phyloP scores from a whole-genome alignment of 2,113 vertebrate species.

The Limnothrissa miodon region DNA sequence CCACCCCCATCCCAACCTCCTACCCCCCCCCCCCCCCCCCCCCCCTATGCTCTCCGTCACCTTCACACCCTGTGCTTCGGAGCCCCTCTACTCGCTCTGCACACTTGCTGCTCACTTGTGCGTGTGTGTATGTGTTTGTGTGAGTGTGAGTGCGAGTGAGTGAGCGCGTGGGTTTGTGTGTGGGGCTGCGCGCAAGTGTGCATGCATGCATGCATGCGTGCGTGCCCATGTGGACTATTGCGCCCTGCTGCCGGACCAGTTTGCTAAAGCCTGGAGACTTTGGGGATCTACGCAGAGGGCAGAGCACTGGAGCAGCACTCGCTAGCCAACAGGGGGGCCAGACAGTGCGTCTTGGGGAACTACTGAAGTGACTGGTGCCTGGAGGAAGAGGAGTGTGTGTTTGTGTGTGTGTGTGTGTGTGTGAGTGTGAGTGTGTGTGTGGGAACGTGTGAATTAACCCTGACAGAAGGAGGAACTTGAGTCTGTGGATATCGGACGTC shows the following conservation, averaged over 20 bases:
- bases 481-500: conserved; percentile 41
- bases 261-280: not conserved
- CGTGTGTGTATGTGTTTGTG: not conserved
- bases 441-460: not conserved
- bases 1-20: not conserved
- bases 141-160: not conserved
- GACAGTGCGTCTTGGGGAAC: not conserved
- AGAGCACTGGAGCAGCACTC: not conserved
- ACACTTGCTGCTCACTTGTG: conserved; percentile 1
- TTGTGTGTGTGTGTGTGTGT: too few relatives aligned
- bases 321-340: not conserved
- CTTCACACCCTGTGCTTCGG: not conserved
- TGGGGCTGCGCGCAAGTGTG: not conserved
- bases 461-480: conserved; percentile 31
- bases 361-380: not conserved
- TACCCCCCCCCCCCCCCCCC: not conserved
- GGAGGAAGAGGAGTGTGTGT: not conserved
- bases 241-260: not conserved
- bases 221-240: not conserved
- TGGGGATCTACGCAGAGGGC: not conserved
- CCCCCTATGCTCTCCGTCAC: not conserved
- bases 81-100: not conserved
- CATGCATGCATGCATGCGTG: not conserved
- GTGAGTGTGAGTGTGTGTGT: too few relatives aligned
- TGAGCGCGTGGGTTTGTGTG: not conserved